Conservation (phyloP, 2,113 vertebrate species). For the Otus sunia region DNA sequence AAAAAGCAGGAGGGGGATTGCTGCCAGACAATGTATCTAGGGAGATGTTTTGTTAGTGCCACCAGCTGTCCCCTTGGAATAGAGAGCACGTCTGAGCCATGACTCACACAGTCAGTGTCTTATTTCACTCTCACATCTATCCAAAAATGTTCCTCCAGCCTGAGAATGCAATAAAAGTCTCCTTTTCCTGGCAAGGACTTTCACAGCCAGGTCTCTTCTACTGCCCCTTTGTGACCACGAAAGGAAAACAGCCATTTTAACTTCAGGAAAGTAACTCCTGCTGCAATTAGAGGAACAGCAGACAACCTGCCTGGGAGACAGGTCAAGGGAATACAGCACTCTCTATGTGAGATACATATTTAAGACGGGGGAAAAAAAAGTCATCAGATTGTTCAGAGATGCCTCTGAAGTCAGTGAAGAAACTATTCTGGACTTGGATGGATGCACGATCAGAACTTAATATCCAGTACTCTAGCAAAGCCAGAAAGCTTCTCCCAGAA, state of each 20-base stretch:
- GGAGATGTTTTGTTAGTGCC: conserved; percentile 69
- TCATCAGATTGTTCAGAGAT: not conserved
- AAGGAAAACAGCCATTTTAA: not conserved
- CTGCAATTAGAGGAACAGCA: not conserved
- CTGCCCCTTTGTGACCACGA: not conserved
- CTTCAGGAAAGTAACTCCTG: not conserved
- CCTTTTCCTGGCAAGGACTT: not conserved
- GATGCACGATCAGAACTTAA: not conserved
- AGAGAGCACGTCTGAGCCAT: conserved; percentile 44
- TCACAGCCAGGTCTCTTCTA: not conserved
- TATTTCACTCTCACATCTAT: conserved; percentile 47
- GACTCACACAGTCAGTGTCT: conserved; percentile 40
- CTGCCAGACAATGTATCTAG: conserved; percentile 52
- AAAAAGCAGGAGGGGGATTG: conserved; percentile 23
- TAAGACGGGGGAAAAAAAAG: not conserved
- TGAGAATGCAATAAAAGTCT: not conserved
- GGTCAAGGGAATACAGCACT: not conserved
- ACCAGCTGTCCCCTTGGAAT: conserved; percentile 75
- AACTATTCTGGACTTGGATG: not conserved
- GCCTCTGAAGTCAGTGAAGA: not conserved
- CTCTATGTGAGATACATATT: not conserved
- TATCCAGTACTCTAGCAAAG: not conserved
- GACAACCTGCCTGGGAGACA: not conserved
- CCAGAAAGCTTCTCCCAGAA: not conserved
- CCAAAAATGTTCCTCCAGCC: conserved; percentile 54